A percentile compares a stretch with the other conserved stretches of the same genome.
These are phyloP conservation scores for Drosophila eugracilis DNA, from an alignment of 1,140 invertebrate genomes.

Conservation along the genomic window DNA sequence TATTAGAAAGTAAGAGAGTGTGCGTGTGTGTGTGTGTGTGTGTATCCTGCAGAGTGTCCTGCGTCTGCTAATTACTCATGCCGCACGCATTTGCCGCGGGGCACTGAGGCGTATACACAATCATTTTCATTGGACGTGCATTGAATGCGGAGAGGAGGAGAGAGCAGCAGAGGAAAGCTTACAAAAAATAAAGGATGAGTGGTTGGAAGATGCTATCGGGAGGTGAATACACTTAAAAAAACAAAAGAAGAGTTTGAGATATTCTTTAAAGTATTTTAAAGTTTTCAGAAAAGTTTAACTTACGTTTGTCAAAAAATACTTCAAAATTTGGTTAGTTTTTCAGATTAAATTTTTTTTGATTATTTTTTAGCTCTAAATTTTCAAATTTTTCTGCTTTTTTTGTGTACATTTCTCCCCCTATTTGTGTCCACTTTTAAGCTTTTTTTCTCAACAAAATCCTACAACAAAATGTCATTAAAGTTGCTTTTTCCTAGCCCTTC, in stretches of 20 bases:
- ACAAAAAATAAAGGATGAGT: constrained; percentile 17
- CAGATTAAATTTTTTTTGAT: neutral
- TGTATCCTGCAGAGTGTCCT: constrained; percentile 45
- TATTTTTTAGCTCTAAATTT: too few species aligned
- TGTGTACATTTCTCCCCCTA: too few species aligned
- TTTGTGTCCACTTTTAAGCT: neutral
- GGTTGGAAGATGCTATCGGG: neutral
- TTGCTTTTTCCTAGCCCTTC: constrained; percentile 6
- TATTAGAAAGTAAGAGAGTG: constrained; percentile 38
- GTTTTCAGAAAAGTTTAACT: neutral
- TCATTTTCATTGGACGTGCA: constrained; percentile 78
- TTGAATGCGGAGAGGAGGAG: constrained; percentile 49
- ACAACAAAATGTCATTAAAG: constrained; percentile 55
- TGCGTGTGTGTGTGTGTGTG: constrained; percentile 6
- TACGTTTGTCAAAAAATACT: too few species aligned
- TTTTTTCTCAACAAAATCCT: constrained; percentile 4
- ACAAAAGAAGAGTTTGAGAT: neutral
- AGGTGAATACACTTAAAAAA: neutral
- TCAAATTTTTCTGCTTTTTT: too few species aligned
- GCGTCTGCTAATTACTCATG: constrained; percentile 78
- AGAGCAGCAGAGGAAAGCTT: neutral
- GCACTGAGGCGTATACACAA: constrained; percentile 82
- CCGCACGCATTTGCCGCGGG: constrained; percentile 71
- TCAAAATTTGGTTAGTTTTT: too few species aligned
- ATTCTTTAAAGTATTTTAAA: neutral